Conservation (phyloP, 2,113 vertebrate genomes). For the Chascanopsetta lugubris region DNA sequence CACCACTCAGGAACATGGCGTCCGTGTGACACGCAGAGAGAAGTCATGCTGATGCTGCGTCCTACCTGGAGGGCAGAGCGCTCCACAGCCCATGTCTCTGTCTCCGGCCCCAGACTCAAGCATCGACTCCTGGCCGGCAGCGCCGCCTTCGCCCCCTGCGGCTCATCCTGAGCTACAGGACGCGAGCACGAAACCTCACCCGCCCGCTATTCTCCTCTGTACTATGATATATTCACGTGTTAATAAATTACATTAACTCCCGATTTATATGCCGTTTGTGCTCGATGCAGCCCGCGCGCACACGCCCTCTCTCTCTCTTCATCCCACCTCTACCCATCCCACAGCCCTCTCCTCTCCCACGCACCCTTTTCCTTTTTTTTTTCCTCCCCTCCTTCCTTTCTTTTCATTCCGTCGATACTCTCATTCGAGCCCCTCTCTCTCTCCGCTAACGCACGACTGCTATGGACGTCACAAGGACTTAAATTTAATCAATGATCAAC, state of each 20-base stretch:
- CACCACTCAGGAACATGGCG: not conserved
- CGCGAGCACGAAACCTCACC: too few relatives aligned
- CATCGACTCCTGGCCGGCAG: constrained; percentile 60
- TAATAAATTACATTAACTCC: not conserved
- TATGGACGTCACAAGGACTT: constrained; percentile 53
- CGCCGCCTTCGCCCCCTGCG: constrained; percentile 24
- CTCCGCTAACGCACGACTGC: constrained; percentile 8
- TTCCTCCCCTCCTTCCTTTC: constrained; percentile 10
- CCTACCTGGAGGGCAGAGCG: constrained; percentile 74
- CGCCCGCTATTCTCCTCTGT: too few relatives aligned
- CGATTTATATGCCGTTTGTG: not conserved
- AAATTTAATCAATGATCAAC: constrained; percentile 64
- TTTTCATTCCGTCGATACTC: constrained; percentile 13
- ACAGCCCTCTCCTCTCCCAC: not conserved
- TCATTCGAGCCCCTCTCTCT: too few relatives aligned
- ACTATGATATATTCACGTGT: too few relatives aligned
- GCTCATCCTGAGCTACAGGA: constrained; percentile 28
- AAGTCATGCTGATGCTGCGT: constrained; percentile 9
- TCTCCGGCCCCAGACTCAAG: constrained; percentile 50
- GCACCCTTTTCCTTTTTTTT: not conserved
- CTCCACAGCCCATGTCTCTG: constrained; percentile 70
- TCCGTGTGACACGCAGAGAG: not conserved
- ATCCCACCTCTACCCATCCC: not conserved
- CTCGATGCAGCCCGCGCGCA: not conserved
- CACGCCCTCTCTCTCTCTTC: not conserved